These are phyloP conservation scores for Leucopsar rothschildi DNA, from an alignment of 2,113 vertebrate species.

Conservation along the genomic window DNA sequence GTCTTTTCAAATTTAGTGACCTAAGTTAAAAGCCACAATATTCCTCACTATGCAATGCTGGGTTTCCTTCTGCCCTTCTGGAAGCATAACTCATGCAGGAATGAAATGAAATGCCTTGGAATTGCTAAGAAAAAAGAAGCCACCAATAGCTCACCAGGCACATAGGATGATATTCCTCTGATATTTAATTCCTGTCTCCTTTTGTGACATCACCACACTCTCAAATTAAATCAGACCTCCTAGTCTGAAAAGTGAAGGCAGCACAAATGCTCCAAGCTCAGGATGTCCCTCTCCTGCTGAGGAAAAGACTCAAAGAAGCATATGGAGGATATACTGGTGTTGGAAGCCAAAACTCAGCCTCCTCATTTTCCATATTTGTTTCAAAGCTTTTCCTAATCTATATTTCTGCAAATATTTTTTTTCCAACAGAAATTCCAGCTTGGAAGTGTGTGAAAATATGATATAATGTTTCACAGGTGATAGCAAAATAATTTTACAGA, in stretches of 20 bases:
- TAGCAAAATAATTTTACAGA: background rate
- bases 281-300: background rate
- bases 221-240: slow-evolving; percentile 10
- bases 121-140: background rate
- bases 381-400: background rate
- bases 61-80: background rate
- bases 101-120: background rate
- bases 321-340: background rate
- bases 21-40: background rate
- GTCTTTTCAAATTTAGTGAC: background rate
- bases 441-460: background rate
- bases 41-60: background rate
- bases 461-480: background rate
- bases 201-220: background rate
- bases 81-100: background rate
- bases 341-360: background rate
- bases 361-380: background rate
- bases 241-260: background rate
- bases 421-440: background rate
- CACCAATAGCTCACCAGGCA: background rate
- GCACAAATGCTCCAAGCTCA: background rate
- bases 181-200: background rate
- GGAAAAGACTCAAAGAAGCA: background rate
- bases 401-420: background rate
- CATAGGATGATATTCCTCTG: background rate